Conservation (phyloP, 1,140 invertebrate species). For the Euglossa dilemma region DNA sequence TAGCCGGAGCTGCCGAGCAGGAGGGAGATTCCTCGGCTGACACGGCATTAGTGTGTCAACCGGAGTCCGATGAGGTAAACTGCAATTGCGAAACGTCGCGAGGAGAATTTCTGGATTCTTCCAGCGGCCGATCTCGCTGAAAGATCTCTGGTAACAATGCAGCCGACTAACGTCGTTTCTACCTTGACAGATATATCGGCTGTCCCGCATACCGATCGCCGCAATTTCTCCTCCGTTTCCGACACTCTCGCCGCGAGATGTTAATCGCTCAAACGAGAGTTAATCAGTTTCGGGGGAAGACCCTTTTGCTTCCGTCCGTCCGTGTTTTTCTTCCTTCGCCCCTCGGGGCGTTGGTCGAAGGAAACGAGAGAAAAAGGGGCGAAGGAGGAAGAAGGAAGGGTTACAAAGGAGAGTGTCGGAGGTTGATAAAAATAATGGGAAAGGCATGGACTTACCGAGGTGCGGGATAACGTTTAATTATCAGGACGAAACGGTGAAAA, state of each 20-base stretch:
- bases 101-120: conserved; percentile 38
- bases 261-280: too few relatives aligned
- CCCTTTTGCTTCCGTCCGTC: neutral
- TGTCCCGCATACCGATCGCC: too few relatives aligned
- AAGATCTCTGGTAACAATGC: conserved; percentile 27
- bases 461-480: conserved; percentile 8
- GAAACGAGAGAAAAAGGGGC: neutral
- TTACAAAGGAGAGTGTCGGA: neutral
- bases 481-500: conserved; percentile 13
- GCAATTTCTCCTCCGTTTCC: too few relatives aligned
- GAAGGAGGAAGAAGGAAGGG: too few relatives aligned
- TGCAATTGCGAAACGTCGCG: conserved; percentile 33
- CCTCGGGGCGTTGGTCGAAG: neutral
- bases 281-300: too few relatives aligned
- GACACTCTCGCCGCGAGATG: too few relatives aligned
- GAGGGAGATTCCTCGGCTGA: conserved; percentile 25
- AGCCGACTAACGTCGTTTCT: neutral
- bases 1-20: neutral
- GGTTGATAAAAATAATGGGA: neutral
- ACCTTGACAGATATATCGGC: too few relatives aligned
- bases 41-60: conserved; percentile 35
- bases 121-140: neutral
- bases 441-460: neutral
- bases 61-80: conserved; percentile 30
- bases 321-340: neutral